Percentiles rank a stretch among this genome's conserved stretches.
phyloP scores from a whole-genome alignment of 2,888 invertebrate species.

The Minunthozetes semirufus region DNA sequence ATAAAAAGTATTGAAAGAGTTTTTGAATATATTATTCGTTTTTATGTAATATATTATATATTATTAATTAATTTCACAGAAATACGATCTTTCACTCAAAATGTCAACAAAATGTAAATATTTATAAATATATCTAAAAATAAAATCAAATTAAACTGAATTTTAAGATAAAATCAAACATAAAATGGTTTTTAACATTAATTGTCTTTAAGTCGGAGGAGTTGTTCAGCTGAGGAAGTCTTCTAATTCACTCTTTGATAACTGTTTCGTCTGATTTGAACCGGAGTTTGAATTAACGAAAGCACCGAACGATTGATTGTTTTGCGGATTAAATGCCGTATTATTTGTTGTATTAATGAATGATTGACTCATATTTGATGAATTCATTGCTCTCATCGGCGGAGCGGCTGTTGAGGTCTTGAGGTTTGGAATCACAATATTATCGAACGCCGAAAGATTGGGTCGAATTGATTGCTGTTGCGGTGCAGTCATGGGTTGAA shows the following conservation, averaged over 20 bases:
- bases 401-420: background rate
- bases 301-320: conserved; percentile 7
- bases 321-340: background rate
- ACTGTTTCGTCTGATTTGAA: conserved; percentile 11
- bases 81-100: too few species aligned
- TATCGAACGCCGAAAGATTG: conserved; percentile 35
- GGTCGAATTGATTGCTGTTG: conserved; percentile 17
- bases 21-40: too few species aligned
- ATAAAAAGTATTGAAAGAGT: too few species aligned
- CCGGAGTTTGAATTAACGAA: conserved; percentile 1
- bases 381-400: conserved; percentile 14
- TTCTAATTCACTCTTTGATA: conserved; percentile 41
- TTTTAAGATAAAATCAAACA: background rate
- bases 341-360: conserved; percentile 1
- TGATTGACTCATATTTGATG: conserved; percentile 3
- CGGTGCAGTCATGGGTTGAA: conserved; percentile 12
- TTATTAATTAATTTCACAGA: too few species aligned
- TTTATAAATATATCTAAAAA: too few species aligned
- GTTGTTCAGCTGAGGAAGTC: conserved; percentile 39
- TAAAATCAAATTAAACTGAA: too few species aligned
- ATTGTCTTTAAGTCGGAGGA: background rate
- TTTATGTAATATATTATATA: too few species aligned
- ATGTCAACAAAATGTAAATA: too few species aligned
- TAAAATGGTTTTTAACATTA: background rate
- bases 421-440: conserved; percentile 30